Evolutionary conservation across 2,797 vertebrate genomes (phyloP).

Genomic region (Platalea minor): DNA sequence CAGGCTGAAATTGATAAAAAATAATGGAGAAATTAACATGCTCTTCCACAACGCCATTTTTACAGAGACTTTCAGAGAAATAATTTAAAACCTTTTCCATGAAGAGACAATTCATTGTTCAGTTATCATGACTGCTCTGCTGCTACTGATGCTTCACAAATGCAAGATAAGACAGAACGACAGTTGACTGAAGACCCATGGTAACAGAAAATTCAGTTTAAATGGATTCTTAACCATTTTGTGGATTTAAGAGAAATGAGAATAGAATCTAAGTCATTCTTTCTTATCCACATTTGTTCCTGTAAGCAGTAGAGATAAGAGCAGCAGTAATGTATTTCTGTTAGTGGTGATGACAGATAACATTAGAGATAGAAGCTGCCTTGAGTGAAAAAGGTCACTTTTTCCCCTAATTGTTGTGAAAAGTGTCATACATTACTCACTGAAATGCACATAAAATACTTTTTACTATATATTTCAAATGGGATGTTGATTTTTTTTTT

Average conservation of each 20-base stretch:
- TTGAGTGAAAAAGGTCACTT: not conserved
- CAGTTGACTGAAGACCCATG: not conserved
- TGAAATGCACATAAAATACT: not conserved
- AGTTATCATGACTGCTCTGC: not conserved
- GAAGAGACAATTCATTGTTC: not conserved
- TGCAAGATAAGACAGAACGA: not conserved
- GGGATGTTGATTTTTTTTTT: not conserved
- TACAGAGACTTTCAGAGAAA: not conserved
- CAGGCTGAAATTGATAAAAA: not conserved
- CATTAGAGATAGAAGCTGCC: not conserved
- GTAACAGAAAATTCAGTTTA: not conserved
- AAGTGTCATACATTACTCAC: not conserved
- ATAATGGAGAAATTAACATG: not conserved
- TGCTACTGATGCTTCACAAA: not conserved
- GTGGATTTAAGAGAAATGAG: not conserved
- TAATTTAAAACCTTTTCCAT: not conserved
- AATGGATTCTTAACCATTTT: not conserved
- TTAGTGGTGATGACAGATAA: not conserved
- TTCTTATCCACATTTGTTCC: not conserved
- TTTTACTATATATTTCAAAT: not conserved
- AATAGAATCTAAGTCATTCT: not conserved
- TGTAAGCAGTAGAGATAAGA: not conserved
- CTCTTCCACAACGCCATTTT: not conserved
- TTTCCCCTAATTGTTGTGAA: not conserved
- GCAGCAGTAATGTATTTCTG: not conserved